These are phyloP conservation scores for Lochmaea capreae DNA, from an alignment of 2,888 invertebrate species.

Conservation along the genomic window DNA sequence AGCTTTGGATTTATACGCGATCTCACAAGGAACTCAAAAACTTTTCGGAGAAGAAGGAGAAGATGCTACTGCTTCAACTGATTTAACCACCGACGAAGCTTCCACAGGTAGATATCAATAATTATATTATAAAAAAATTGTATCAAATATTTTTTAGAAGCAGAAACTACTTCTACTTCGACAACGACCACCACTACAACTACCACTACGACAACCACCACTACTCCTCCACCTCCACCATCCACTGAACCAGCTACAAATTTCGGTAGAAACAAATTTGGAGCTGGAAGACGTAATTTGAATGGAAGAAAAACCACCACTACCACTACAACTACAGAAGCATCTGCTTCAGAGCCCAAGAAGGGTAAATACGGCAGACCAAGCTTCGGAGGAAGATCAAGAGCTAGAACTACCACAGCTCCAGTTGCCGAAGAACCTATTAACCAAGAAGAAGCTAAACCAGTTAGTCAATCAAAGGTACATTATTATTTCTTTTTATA, in stretches of 20 bases:
- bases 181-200: constrained; percentile 70
- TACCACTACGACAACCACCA: constrained; percentile 66
- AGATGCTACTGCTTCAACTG: constrained; percentile 48
- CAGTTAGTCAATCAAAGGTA: constrained; percentile 59
- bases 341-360: constrained; percentile 67
- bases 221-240: constrained; percentile 66
- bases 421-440: constrained; percentile 60
- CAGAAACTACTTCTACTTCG: constrained; percentile 68
- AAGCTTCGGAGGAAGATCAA: constrained; percentile 65
- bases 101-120: constrained; percentile 44
- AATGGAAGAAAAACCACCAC: constrained; percentile 54
- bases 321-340: constrained; percentile 61
- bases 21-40: constrained; percentile 74
- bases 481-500: constrained; percentile 6
- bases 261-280: constrained; percentile 49
- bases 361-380: constrained; percentile 65
- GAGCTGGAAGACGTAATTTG: constrained; percentile 49
- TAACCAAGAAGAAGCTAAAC: constrained; percentile 64
- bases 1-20: constrained; percentile 85
- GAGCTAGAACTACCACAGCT: constrained; percentile 61
- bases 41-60: constrained; percentile 64
- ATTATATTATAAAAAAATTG: not conserved
- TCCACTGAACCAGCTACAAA: constrained; percentile 59
- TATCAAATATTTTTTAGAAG: constrained; percentile 49
- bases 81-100: constrained; percentile 45